These are phyloP conservation scores for Sebastes minor DNA, from an alignment of 2,797 vertebrate species.

Conservation along the genomic window DNA sequence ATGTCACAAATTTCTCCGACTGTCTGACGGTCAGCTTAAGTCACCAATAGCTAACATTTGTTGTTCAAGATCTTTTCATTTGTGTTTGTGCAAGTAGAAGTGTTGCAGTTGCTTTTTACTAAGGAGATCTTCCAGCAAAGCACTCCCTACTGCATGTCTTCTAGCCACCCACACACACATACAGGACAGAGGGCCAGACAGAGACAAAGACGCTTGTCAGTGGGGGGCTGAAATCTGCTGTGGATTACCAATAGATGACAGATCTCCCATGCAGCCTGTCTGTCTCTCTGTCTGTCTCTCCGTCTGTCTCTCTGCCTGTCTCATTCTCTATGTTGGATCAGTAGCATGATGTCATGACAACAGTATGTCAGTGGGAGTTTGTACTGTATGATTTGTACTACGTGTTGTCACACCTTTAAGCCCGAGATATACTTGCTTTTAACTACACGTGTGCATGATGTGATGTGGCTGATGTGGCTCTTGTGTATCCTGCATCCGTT, in stretches of 20 bases:
- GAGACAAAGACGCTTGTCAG: conserved; percentile 37
- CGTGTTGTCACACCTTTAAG: no score
- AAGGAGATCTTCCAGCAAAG: neutral
- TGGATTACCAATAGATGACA: conserved; percentile 51
- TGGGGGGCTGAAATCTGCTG: conserved; percentile 37
- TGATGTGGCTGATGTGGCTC: no score
- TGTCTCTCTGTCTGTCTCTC: neutral
- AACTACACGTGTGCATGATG: neutral
- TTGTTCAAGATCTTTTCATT: neutral
- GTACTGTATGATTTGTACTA: no score
- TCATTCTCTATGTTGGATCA: conserved; percentile 1
- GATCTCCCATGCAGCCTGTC: conserved; percentile 8
- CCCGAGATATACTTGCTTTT: no score
- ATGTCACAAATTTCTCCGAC: no score
- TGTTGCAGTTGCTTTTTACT: neutral
- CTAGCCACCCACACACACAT: neutral
- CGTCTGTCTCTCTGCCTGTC: neutral
- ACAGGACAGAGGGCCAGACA: conserved; percentile 13
- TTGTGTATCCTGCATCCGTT: no score
- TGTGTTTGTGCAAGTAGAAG: neutral
- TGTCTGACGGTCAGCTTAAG: no score
- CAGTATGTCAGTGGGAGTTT: no score
- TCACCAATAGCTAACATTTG: neutral
- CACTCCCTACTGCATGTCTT: neutral
- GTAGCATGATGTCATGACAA: conserved; percentile 1